Base-by-base conservation (phyloP, 2,797 vertebrate species). In the Amniataba percoides region DNA sequence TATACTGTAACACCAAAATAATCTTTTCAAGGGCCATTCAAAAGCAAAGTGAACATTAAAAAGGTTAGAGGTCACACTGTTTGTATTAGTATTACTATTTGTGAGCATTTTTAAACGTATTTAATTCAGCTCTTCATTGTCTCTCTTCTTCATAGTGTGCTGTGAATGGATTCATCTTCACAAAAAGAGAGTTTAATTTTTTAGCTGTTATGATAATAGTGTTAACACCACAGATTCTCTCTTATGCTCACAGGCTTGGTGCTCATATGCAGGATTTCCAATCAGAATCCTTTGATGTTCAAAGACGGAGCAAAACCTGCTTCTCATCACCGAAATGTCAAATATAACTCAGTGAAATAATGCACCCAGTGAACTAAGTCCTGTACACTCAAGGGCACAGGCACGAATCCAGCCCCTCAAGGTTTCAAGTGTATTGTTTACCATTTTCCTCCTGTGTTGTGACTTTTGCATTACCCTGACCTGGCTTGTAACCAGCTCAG, bases 391-490 rank as follows among this genome's bases (percentile, higher is more conserved):
- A 91, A 92, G 87, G 77, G 14, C 86, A 3, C 74, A 48, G 83
- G 84, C 88, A 63, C 74, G 7, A 58, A 45, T 59, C 88, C 87
- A 91, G 39, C 31, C 53, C 48, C 27, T 77, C 93, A 93, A 94
- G 93, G 94, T 87, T 69, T 48, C 19, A 7, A 23, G 69, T 88
- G 71, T 81, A 66, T 88, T 94, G 91, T 93, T 94, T 91, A 82
- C 77, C 45, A 19, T 88, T 88, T 85, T 58, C 64, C 66, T 78
- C 57, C 60, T 56, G 87, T 98, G 95, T 96, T 96, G 91, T 93
- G 94, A 88, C 96, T 94, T 94, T 93, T 93, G 87, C 87, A 78
- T 94, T 74, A 88, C 90, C 92, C 84, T 94, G 95, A 95, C 95
- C 94, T 93, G 92, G 91, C 89, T 85, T 16, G 13, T 69, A 58